Conservation (phyloP, 2,113 vertebrate species). For the Opisthocomus hoazin region DNA sequence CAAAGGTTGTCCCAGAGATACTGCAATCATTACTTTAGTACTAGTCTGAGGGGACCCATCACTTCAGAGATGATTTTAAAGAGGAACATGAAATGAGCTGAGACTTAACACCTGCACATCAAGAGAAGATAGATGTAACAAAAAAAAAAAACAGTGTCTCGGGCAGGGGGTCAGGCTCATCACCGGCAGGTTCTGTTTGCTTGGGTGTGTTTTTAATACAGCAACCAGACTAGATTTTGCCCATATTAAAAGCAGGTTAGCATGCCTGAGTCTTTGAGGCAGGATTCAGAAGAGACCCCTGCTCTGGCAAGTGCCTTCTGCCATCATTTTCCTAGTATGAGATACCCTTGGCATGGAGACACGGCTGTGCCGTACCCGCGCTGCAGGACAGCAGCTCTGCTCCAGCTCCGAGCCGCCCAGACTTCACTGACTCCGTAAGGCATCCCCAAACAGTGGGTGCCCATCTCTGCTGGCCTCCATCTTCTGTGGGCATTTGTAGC, state of each 20-base stretch:
- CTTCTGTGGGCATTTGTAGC: background rate
- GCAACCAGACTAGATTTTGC: rapidly evolving
- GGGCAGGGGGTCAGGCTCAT: background rate
- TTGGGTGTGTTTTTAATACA: background rate
- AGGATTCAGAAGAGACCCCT: background rate
- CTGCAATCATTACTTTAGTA: background rate
- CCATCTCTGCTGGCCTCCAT: background rate
- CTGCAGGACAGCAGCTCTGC: background rate
- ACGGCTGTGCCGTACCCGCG: rapidly evolving
- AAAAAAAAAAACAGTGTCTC: background rate
- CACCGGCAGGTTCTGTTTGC: background rate
- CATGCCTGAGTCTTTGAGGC: background rate
- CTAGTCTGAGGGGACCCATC: background rate
- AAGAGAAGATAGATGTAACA: background rate
- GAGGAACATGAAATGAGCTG: background rate
- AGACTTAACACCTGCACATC: background rate
- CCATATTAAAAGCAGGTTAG: background rate
- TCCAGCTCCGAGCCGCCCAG: rapidly evolving
- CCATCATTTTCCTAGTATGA: rapidly evolving
- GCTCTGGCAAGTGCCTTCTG: background rate
- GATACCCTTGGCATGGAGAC: background rate
- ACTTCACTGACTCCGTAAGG: rapidly evolving
- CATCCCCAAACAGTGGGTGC: background rate
- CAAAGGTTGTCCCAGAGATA: constrained; percentile 1
- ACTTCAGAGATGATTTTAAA: background rate